Base-by-base conservation (phyloP, 2,113 vertebrate genomes). In the Barbus barbus region DNA sequence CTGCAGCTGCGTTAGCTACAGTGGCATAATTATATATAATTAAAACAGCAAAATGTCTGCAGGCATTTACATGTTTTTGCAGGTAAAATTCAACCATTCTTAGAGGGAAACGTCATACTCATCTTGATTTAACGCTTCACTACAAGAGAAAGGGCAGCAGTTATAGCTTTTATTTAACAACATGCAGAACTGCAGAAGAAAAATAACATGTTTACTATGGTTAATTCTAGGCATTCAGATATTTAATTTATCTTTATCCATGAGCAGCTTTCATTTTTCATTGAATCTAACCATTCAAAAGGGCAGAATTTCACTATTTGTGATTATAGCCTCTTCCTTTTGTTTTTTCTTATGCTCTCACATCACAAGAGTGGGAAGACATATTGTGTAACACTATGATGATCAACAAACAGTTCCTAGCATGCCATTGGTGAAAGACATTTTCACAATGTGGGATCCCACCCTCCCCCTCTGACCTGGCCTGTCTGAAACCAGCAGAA, bases 341-440 rank as follows among this genome's bases (percentile, higher is more conserved):
- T 63, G 16, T 75, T 33, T 56, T 56, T 75, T 63, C 26, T 44
- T 26, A 3, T 28, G 22, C 48, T 72, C 51, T 56, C 8, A 24
- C 7, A 18, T 63, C 38, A 76, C 24, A 31, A 16, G 7, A 51
- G 20, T 65, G 58, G 38, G 16, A 83, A 65, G 72, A 51, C 38
- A 44, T 63, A n/a, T 61, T 83, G 56, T 48, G 58, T 75, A 74
- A 76, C 71, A 48, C 72, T n/a, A 36, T 36, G 20, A 8, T 16
- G 16, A 83, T 38, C 72, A 76, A 83, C 82, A 76, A 38, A 60
- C 24, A 74, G 58, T 83, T 83, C 69, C 69, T 65, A 48, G 56
- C 81, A 48, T 75, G 24, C 41, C 20, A 65, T 24, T 81, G 28
- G 82, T 61, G 26, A 74, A 46, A 75, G 26, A 63, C 20, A 51